A percentile compares a stretch with the other conserved stretches of the same genome.
phyloP scores from a whole-genome alignment of 2,113 vertebrate species.

The Brachypteracias leptosomus region DNA sequence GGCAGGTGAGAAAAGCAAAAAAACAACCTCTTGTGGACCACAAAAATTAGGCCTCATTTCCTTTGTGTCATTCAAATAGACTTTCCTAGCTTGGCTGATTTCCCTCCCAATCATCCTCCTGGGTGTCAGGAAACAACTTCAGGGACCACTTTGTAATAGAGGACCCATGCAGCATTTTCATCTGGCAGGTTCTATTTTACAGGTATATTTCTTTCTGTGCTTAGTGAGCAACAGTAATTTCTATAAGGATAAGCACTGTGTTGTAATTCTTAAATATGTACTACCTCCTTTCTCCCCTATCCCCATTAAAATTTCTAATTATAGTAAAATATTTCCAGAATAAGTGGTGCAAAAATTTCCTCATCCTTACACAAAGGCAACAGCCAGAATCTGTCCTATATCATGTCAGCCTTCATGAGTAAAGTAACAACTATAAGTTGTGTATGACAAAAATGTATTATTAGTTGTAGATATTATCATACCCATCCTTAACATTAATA shows the following conservation, averaged over 20 bases:
- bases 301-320: background rate
- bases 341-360: background rate
- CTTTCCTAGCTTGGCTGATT: background rate
- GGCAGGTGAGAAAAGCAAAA: background rate
- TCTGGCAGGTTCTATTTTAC: background rate
- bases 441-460: background rate
- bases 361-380: background rate
- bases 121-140: background rate
- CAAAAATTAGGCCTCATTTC: background rate
- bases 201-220: background rate
- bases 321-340: background rate
- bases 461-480: background rate
- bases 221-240: background rate
- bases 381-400: background rate
- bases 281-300: background rate
- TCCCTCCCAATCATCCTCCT: background rate
- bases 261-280: background rate
- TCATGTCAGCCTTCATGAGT: background rate
- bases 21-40: accelerated
- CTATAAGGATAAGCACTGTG: background rate
- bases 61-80: background rate
- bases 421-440: background rate
- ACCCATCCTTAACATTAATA: background rate
- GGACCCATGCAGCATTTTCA: background rate
- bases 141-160: background rate